These are phyloP conservation scores for Polyploca ridens DNA, from an alignment of 2,888 invertebrate species.

Conservation along the genomic window DNA sequence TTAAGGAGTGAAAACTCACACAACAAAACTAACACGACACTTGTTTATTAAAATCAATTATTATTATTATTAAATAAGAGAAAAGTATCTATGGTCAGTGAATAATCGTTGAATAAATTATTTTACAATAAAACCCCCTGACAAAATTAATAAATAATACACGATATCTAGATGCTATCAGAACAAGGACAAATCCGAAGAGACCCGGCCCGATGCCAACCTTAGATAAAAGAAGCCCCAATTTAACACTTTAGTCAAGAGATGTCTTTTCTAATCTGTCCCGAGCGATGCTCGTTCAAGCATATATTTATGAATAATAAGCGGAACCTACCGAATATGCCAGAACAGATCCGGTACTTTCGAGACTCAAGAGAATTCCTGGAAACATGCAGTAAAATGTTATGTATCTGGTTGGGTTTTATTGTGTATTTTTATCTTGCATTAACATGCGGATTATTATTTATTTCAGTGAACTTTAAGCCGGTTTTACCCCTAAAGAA, in stretches of 20 bases:
- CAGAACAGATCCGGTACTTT: neutral
- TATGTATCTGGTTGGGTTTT: neutral
- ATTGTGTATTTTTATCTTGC: neutral
- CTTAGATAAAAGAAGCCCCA: neutral
- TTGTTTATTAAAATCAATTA: too few relatives aligned
- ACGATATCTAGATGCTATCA: neutral
- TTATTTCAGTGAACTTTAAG: neutral
- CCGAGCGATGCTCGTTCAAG: constrained; percentile 2
- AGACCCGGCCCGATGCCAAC: neutral
- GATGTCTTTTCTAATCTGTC: neutral
- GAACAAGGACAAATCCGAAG: neutral
- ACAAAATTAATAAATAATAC: neutral
- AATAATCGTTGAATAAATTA: too few relatives aligned
- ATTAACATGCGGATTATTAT: neutral
- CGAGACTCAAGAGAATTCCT: constrained; percentile 5
- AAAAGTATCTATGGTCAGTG: too few relatives aligned
- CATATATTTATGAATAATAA: constrained; percentile 8
- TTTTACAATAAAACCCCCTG: neutral
- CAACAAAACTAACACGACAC: too few relatives aligned
- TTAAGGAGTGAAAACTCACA: too few relatives aligned
- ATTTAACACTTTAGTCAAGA: constrained; percentile 3
- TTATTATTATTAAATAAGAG: too few relatives aligned
- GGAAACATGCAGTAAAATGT: neutral
- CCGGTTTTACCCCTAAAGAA: neutral
- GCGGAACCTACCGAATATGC: constrained; percentile 1